Evolutionary conservation across 2,797 vertebrate genomes (phyloP), one percentile per base, ranked within the genome.

Genomic region (Coranthus polyacanthus): DNA sequence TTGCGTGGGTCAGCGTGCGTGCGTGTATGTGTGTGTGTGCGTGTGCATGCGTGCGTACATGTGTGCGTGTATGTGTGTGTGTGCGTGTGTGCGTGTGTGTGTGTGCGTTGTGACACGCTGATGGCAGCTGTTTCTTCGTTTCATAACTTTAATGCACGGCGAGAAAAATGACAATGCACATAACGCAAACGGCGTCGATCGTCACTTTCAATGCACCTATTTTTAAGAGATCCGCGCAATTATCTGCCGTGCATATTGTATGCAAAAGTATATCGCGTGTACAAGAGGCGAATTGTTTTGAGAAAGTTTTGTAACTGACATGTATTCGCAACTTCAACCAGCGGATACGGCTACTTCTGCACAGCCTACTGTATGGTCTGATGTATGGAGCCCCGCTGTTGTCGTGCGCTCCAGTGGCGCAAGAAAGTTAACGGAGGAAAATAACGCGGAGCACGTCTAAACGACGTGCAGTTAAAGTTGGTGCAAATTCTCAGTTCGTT

Each of bases 341-440:
- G n/a, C n/a, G n/a, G n/a, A n/a, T n/a, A 9, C 2, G 6, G 6
- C 43, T 46, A 7, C 4, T 0, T 47, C 2, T 5, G 16, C 41
- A 32, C 7, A 42, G 39, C 15, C n/a, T 38, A 21, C 3, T 8
- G 12, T 1, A 10, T 3, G 51, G 37, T 41, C 26, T 2, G 7
- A 62, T 16, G 26, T 49, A 55, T 6, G 51, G 15, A 63, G n/a
- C 58, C 29, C 24, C 24, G 32, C 9, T 1, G 52, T 38, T 18
- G 55, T 41, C 43, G 36, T 50, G 49, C 43, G 41, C 6, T 51
- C 41, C 12, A 10, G 67, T 38, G 38, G 38, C 32, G 26, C 53
- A 41, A 43, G 29, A 84, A 79, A 83, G 66, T 82, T 54, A 55
- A 78, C 49, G 41, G 58, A 16, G 21, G 11, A 26, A 70, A 73